Percentiles rank a stretch among this genome's conserved stretches.
Conservation (phyloP, 2,888 invertebrate species). For the Leptinotarsa peninsularis region DNA sequence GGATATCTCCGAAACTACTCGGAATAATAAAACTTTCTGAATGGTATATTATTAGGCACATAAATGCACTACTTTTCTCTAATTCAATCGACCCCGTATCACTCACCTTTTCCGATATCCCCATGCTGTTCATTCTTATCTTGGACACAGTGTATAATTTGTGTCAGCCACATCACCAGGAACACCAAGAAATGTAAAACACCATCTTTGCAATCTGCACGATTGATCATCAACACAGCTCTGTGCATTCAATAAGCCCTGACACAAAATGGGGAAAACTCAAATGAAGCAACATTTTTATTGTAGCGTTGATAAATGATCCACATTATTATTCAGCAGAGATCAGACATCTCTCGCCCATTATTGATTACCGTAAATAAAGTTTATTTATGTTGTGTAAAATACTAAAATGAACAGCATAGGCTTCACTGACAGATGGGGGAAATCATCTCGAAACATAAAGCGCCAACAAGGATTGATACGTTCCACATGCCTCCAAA, state of each 20-base stretch:
- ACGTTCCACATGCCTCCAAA: slow-evolving; percentile 38
- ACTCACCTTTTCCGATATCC: too few species aligned
- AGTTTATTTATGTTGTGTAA: slow-evolving; percentile 36
- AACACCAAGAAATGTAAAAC: not conserved
- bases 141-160: not conserved
- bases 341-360: slow-evolving; percentile 29
- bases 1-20: too few species aligned
- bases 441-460: slow-evolving; percentile 39
- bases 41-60: too few species aligned
- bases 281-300: slow-evolving; percentile 21
- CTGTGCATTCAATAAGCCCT: not conserved
- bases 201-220: not conserved
- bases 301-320: slow-evolving; percentile 23
- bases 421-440: slow-evolving; percentile 38
- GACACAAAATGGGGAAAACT: slow-evolving; percentile 16
- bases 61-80: too few species aligned
- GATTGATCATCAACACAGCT: not conserved
- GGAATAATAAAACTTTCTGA: too few species aligned
- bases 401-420: slow-evolving; percentile 34
- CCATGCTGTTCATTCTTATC: too few species aligned
- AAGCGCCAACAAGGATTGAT: slow-evolving; percentile 42
- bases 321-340: slow-evolving; percentile 17
- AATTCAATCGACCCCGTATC: too few species aligned
- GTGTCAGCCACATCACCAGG: not conserved
- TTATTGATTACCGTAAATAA: slow-evolving; percentile 33